Conservation (phyloP, 2,797 vertebrate genomes). For the Sus cebifrons region DNA sequence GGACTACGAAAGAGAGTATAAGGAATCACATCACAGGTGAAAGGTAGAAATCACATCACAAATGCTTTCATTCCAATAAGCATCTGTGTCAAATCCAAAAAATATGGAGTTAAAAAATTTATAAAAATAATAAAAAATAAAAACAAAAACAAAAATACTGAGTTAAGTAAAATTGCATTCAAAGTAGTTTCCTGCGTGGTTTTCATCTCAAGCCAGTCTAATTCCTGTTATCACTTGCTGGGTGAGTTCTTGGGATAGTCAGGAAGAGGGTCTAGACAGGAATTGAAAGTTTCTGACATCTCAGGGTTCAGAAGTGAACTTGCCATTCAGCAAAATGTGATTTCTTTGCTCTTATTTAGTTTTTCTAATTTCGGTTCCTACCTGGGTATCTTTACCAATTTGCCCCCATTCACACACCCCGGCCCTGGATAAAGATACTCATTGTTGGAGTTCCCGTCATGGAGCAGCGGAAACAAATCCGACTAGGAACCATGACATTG, state of each 20-base stretch:
- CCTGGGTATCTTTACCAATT: background rate
- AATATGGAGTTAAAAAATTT: too few species aligned
- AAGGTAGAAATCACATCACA: conserved; percentile 20
- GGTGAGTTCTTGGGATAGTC: background rate
- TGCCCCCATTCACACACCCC: background rate
- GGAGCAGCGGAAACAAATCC: too few species aligned
- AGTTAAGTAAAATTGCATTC: background rate
- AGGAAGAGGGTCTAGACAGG: background rate
- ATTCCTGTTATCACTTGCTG: background rate
- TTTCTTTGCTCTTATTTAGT: background rate
- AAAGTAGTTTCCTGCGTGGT: conserved; percentile 5
- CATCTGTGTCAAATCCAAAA: conserved; percentile 42
- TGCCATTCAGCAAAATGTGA: background rate
- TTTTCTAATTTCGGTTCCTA: conserved; percentile 31
- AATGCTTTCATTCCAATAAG: conserved; percentile 53
- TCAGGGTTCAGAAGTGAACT: background rate
- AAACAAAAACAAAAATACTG: background rate
- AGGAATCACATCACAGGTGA: background rate
- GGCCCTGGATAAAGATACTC: background rate
- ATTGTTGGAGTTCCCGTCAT: background rate
- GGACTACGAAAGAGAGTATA: background rate
- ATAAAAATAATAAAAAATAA: too few species aligned
- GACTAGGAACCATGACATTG: too few species aligned
- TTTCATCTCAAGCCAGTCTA: background rate
- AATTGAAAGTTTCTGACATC: background rate